A percentile compares a stretch with the other conserved stretches of the same genome.
Conservation (phyloP, 2,888 invertebrate genomes). For the Heliconius hortense region DNA sequence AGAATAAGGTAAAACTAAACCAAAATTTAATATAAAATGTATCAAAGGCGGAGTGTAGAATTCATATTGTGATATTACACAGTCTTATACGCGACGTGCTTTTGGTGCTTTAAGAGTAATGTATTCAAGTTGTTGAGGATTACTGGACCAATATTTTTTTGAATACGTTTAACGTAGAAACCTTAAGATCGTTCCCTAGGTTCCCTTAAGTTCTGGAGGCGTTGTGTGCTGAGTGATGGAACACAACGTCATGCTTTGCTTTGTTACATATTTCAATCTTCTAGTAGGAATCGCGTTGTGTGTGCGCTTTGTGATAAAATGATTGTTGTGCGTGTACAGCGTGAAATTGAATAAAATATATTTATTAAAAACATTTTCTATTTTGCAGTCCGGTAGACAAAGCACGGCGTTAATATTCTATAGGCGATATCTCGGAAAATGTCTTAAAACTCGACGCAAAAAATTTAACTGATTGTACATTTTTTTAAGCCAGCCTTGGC, state of each 20-base stretch:
- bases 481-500: no score
- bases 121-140: slow-evolving; percentile 19
- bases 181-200: no score
- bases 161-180: neutral
- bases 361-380: no score
- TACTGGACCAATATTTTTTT: slow-evolving; percentile 14
- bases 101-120: slow-evolving; percentile 13
- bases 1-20: slow-evolving; percentile 25
- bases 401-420: neutral
- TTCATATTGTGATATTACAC: slow-evolving; percentile 38
- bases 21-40: slow-evolving; percentile 40
- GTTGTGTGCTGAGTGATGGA: no score
- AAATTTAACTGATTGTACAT: neutral
- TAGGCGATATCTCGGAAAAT: neutral
- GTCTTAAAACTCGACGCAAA: neutral
- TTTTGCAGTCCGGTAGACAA: neutral
- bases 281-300: no score
- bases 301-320: no score
- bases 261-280: no score
- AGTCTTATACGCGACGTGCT: slow-evolving; percentile 25
- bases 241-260: no score
- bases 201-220: no score
- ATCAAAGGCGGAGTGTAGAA: slow-evolving; percentile 32
- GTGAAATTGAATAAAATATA: no score
- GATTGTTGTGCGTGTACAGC: no score